Evolutionary conservation across 1,140 invertebrate genomes (phyloP).

Genomic region (Pogonomyrmex barbatus): DNA sequence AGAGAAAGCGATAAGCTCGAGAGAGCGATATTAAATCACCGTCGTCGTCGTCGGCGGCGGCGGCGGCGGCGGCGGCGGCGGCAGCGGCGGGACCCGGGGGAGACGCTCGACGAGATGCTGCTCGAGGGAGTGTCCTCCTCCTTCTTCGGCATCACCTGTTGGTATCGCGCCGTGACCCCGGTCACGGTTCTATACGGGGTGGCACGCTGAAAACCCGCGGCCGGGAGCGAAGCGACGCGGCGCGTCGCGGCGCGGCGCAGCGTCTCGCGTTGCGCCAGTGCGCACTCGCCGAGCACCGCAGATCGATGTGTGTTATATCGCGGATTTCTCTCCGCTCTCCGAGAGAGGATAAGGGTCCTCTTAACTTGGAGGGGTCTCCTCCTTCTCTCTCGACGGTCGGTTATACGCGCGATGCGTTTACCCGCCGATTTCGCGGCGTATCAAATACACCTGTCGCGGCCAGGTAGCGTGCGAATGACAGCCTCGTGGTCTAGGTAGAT

Average conservation of each 20-base stretch:
- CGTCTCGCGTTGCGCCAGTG: slow-evolving; percentile 54
- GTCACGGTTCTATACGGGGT: slow-evolving; percentile 73
- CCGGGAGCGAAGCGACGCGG: slow-evolving; percentile 30
- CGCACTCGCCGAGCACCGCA: slow-evolving; percentile 73
- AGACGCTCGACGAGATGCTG: slow-evolving; percentile 69
- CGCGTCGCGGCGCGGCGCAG: slow-evolving; percentile 49
- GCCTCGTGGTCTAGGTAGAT: background rate
- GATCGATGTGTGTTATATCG: slow-evolving; percentile 80
- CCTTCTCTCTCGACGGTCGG: slow-evolving; percentile 49
- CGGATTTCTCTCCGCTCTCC: slow-evolving; percentile 59
- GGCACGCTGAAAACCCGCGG: slow-evolving; percentile 59
- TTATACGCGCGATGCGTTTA: slow-evolving; percentile 49
- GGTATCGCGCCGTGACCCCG: slow-evolving; percentile 77
- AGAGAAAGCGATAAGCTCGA: slow-evolving; percentile 14
- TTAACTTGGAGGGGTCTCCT: background rate
- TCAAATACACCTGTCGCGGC: slow-evolving; percentile 33
- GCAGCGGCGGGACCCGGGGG: slow-evolving; percentile 62
- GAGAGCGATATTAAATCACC: slow-evolving; percentile 65
- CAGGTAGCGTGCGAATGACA: slow-evolving; percentile 50
- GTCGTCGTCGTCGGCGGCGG: slow-evolving; percentile 41
- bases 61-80: background rate
- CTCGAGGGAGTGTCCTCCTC: slow-evolving; percentile 79
- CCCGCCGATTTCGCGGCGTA: slow-evolving; percentile 56
- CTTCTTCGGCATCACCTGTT: slow-evolving; percentile 82
- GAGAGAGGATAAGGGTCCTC: slow-evolving; percentile 42